phyloP scores from a whole-genome alignment of 2,113 vertebrate species.

The Morone chrysops region DNA sequence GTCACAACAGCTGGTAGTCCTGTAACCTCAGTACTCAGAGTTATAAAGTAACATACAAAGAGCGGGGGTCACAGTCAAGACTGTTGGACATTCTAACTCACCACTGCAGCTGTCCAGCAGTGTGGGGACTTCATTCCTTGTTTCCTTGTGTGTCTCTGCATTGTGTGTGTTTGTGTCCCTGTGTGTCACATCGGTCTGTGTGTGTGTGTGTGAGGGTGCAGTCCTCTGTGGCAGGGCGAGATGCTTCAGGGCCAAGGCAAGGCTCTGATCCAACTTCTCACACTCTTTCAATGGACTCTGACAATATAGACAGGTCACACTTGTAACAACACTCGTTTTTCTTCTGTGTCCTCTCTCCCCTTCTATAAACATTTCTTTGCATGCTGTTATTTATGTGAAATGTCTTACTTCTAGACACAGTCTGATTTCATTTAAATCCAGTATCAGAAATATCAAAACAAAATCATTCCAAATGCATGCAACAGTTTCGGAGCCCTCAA shows the following conservation, averaged over 20 bases:
- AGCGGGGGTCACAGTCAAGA: too few relatives aligned
- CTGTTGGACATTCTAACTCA: conserved; percentile 3
- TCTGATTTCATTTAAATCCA: neutral
- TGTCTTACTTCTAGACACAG: too few relatives aligned
- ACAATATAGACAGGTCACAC: conserved; percentile 39
- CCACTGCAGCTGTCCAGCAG: conserved; percentile 4
- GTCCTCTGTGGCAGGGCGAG: conserved; percentile 86
- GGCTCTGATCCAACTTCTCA: conserved; percentile 86
- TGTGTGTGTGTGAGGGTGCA: conserved; percentile 46
- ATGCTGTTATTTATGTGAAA: neutral
- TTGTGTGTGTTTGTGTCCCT: neutral
- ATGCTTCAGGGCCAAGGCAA: conserved; percentile 88
- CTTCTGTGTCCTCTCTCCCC: neutral
- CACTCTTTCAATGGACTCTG: conserved; percentile 84
- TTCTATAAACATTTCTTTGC: neutral
- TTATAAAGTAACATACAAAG: too few relatives aligned
- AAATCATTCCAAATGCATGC: neutral
- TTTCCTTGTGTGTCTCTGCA: neutral
- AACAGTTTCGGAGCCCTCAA: neutral
- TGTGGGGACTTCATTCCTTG: neutral
- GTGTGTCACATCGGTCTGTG: neutral
- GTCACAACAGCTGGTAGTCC: too few relatives aligned
- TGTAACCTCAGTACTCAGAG: too few relatives aligned
- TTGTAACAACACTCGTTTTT: neutral
- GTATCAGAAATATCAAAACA: neutral